Evolutionary conservation across 2,888 invertebrate genomes (phyloP), one percentile per base, ranked within the genome.

Genomic region (Trachelus tabidus): DNA sequence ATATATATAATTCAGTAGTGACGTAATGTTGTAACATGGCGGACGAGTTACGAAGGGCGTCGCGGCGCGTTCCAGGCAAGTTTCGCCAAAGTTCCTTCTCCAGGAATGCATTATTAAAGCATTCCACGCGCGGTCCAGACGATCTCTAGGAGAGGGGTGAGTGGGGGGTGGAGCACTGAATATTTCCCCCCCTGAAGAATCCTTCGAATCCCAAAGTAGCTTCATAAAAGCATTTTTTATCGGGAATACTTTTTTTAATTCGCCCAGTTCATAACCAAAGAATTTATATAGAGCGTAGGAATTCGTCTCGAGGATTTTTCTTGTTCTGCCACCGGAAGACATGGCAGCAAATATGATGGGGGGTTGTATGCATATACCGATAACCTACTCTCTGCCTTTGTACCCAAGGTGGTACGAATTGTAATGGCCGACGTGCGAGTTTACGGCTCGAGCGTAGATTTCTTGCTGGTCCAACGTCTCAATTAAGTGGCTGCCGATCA

Each of bases 91-190:
- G 83, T 85, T 82, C 83, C 77, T 78, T 81, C 84, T 81, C 79
- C 79, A 81, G 87, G 88, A 87, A 88, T 88, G 87, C 87, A 87
- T 88, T 88, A 88, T 88, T 88, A 88, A 88, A 87, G 88, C 87
- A 88, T 88, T 87, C 88, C 87, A 82, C 79, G 81, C 85, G 81
- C 83, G 81, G 80, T 82, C 80, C 80, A 79, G 82, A 73, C 81
- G 80, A 82, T 40, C 74, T 73, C 69, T 33, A 30, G 69, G 4
- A 4, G 69, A 12, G 11, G 12, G 31, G 15, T 4, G 40, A 15
- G 15, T 0, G 9, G 23, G 40, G 23, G 6, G 40, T 81, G 76
- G 76, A 76, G 80, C 80, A 80, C 81, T 78, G 81, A 79, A 76
- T 78, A 79, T 84, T 80, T 81, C 80, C 78, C 79, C 31, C 9